These are phyloP conservation scores for Nettapus auritus DNA, from an alignment of 2,113 vertebrate species.

Conservation along the genomic window DNA sequence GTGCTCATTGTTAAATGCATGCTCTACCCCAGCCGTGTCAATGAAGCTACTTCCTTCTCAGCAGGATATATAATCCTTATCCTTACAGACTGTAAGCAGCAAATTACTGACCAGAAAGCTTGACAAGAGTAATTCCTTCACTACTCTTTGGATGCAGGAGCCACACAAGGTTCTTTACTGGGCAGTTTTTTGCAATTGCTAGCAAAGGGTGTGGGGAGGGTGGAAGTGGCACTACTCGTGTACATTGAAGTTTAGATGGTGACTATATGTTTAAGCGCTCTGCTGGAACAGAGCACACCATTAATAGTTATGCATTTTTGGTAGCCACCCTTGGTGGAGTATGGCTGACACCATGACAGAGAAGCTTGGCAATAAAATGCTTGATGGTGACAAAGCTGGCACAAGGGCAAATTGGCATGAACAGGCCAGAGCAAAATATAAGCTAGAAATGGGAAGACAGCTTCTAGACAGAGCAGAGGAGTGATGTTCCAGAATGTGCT, in stretches of 20 bases:
- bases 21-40: background rate
- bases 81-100: background rate
- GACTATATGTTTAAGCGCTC: background rate
- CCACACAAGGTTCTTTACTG: background rate
- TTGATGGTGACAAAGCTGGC: background rate
- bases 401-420: background rate
- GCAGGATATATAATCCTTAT: background rate
- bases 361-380: background rate
- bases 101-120: background rate
- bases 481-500: background rate
- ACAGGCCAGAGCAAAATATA: background rate
- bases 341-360: background rate
- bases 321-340: background rate
- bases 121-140: background rate
- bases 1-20: accelerated
- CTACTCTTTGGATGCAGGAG: background rate
- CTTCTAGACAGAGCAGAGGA: background rate
- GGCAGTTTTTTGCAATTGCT: background rate
- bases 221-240: background rate
- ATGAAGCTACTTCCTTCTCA: background rate
- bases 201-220: background rate
- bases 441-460: background rate
- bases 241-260: background rate
- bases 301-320: background rate
- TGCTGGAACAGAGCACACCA: background rate